A percentile compares a stretch with the other conserved stretches of the same genome.
Evolutionary conservation across 2,888 invertebrate species (phyloP).

Genomic region (Poecilobothrus nobilitatus): DNA sequence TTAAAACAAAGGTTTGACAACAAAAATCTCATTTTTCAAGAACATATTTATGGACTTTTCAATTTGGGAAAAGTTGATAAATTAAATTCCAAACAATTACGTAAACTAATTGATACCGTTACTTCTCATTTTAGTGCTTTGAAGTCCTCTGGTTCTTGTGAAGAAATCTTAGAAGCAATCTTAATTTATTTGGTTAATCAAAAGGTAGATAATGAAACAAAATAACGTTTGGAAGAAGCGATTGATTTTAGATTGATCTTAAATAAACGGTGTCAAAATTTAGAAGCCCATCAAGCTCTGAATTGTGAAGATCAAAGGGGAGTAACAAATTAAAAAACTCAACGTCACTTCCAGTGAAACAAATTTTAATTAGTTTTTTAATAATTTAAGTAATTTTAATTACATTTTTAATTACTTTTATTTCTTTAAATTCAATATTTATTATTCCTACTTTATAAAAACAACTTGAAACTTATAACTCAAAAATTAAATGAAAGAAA

Average conservation of each 20-base stretch:
- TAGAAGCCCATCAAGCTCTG: background rate
- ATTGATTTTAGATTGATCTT: background rate
- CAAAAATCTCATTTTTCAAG: background rate
- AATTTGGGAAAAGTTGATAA: background rate
- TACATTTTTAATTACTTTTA: too few relatives aligned
- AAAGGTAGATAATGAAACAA: background rate
- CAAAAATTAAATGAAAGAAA: too few relatives aligned
- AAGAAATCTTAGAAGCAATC: background rate
- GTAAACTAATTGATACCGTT: background rate
- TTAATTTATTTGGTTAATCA: background rate
- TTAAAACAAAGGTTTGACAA: slow-evolving; percentile 9
- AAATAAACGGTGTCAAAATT: background rate
- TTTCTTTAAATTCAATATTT: too few relatives aligned
- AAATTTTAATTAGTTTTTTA: too few relatives aligned
- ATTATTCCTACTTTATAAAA: too few relatives aligned
- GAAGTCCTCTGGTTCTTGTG: background rate
- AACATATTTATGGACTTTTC: background rate
- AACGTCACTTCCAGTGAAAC: too few relatives aligned
- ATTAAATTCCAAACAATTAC: background rate
- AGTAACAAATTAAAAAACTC: too few relatives aligned
- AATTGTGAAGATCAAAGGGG: too few relatives aligned
- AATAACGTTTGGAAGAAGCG: background rate
- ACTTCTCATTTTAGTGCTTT: background rate
- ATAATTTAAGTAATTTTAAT: too few relatives aligned
- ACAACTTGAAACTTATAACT: too few relatives aligned